These are phyloP conservation scores for Pseudachorutes palmiensis DNA, from an alignment of 1,140 invertebrate genomes.

Conservation along the genomic window DNA sequence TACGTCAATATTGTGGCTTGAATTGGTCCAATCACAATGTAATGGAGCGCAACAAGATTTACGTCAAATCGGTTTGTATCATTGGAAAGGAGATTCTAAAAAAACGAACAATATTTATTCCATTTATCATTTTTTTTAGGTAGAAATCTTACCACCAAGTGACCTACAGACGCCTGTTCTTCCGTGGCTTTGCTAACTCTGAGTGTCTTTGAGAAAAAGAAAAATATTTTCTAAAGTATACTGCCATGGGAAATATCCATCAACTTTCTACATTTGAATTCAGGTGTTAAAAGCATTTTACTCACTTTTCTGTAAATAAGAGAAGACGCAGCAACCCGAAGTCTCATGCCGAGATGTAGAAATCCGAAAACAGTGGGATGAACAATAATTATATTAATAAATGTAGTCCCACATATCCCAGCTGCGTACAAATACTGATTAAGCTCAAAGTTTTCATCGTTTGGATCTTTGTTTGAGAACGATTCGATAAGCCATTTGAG, in stretches of 20 bases:
- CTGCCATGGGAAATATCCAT: no score
- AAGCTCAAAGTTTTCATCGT: no score
- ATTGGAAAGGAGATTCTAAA: conserved; percentile 47
- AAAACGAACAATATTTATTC: no score
- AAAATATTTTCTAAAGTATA: no score
- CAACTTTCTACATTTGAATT: no score
- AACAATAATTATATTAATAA: conserved; percentile 24
- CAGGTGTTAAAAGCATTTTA: no score
- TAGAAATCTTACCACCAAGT: conserved; percentile 42
- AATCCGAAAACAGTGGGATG: conserved; percentile 31
- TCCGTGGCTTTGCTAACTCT: conserved; percentile 42
- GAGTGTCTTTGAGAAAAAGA: no score
- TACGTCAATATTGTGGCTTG: conserved; percentile 44
- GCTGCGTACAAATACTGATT: conserved; percentile 28
- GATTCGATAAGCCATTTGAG: conserved; percentile 27
- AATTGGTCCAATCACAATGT: conserved; percentile 45
- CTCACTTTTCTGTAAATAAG: conserved; percentile 72
- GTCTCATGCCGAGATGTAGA: conserved; percentile 65
- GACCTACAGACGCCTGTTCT: conserved; percentile 48
- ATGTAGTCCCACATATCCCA: conserved; percentile 25
- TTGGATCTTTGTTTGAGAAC: conserved; percentile 22
- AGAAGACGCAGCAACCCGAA: conserved; percentile 65
- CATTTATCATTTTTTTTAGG: no score
- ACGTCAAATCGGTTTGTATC: conserved; percentile 49
- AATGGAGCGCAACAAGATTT: conserved; percentile 46